Evolutionary conservation across 2,888 invertebrate genomes (phyloP).

Genomic region (Meandrusa payeni): DNA sequence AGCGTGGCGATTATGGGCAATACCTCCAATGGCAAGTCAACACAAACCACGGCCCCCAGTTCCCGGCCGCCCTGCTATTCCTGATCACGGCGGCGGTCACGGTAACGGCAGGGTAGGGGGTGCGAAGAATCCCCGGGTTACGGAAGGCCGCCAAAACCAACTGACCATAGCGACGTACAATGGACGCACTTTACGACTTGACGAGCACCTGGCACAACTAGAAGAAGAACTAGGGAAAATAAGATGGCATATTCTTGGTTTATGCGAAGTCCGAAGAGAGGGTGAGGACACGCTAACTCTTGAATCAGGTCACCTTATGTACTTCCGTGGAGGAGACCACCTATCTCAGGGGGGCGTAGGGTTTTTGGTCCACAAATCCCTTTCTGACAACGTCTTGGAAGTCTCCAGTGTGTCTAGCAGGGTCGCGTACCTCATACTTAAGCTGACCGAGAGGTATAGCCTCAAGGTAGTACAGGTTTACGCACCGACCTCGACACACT

Average conservation of each 20-base stretch:
- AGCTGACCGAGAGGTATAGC: background rate
- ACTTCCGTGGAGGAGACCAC: slow-evolving; percentile 2
- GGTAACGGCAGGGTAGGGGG: slow-evolving; percentile 26
- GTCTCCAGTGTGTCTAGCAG: slow-evolving; percentile 14
- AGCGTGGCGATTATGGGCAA: background rate
- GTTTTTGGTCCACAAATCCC: slow-evolving; percentile 10
- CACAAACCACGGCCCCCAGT: no score
- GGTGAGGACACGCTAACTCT: slow-evolving; percentile 3
- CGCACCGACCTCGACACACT: slow-evolving; percentile 14
- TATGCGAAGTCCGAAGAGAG: background rate
- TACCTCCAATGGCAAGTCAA: no score
- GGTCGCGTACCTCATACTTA: slow-evolving; percentile 12
- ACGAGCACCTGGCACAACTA: slow-evolving; percentile 10
- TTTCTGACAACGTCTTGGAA: slow-evolving; percentile 12
- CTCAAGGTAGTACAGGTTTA: slow-evolving; percentile 13
- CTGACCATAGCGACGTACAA: slow-evolving; percentile 22
- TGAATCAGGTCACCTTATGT: slow-evolving; percentile 1
- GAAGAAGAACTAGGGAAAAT: slow-evolving; percentile 1
- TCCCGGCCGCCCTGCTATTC: no score
- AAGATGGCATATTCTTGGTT: background rate
- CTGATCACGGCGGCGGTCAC: background rate
- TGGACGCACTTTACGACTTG: slow-evolving; percentile 2
- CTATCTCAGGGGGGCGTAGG: slow-evolving; percentile 4
- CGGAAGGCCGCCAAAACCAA: slow-evolving; percentile 11
- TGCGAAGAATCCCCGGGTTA: slow-evolving; percentile 28